phyloP scores from a whole-genome alignment of 2,888 invertebrate genomes.

The Eupelmus urozonus region DNA sequence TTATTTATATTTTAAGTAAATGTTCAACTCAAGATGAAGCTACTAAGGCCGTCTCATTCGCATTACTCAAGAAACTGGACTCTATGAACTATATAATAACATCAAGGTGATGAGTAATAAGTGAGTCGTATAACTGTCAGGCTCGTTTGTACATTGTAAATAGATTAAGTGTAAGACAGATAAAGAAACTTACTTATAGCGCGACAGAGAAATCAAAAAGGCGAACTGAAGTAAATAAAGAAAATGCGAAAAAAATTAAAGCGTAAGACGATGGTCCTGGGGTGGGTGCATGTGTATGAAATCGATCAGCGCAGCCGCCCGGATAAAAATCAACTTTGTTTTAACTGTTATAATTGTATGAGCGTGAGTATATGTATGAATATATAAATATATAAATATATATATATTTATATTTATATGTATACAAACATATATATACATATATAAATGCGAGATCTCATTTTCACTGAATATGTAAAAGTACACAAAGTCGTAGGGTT shows the following conservation, averaged over 20 bases:
- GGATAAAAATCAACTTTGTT: slow-evolving; percentile 52
- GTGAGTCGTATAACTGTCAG: slow-evolving; percentile 57
- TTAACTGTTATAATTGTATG: slow-evolving; percentile 55
- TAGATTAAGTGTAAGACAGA: slow-evolving; percentile 60
- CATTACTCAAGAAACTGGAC: slow-evolving; percentile 40
- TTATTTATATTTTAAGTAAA: not conserved
- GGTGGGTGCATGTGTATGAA: slow-evolving; percentile 73
- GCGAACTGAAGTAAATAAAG: not conserved
- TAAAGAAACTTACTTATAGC: slow-evolving; percentile 50
- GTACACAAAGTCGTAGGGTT: slow-evolving; percentile 16
- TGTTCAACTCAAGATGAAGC: not conserved
- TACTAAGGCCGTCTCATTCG: slow-evolving; percentile 34
- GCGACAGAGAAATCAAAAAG: slow-evolving; percentile 46
- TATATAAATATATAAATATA: slow-evolving; percentile 34
- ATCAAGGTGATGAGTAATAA: slow-evolving; percentile 52
- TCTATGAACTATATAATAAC: slow-evolving; percentile 26
- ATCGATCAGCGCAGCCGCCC: slow-evolving; percentile 59
- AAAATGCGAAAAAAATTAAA: not conserved
- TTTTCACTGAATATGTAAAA: slow-evolving; percentile 33
- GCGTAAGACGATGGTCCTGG: slow-evolving; percentile 70
- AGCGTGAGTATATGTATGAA: slow-evolving; percentile 40
- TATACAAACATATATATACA: slow-evolving; percentile 14
- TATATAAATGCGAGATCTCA: slow-evolving; percentile 34
- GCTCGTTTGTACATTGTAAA: slow-evolving; percentile 64
- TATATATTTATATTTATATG: slow-evolving; percentile 40